These are phyloP conservation scores for Azorinus chamasolen DNA, from an alignment of 2,888 invertebrate genomes.

Conservation along the genomic window DNA sequence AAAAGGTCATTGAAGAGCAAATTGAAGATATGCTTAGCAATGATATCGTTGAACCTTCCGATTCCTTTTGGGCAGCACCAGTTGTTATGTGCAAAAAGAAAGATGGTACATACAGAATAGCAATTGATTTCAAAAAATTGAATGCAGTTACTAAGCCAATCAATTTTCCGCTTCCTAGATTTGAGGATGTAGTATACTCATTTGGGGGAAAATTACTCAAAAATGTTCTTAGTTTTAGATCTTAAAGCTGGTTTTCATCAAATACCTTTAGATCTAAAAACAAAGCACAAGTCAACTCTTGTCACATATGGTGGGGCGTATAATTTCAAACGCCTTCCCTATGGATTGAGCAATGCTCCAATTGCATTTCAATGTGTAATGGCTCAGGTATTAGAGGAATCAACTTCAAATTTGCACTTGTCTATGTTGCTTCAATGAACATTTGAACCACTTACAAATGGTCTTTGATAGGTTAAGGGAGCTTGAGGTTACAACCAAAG, in stretches of 20 bases:
- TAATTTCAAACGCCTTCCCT: slow-evolving; percentile 34
- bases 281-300: slow-evolving; percentile 37
- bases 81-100: slow-evolving; percentile 60
- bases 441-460: slow-evolving; percentile 31
- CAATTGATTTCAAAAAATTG: slow-evolving; percentile 47
- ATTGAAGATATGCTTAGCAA: slow-evolving; percentile 41
- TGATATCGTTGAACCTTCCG: slow-evolving; percentile 42
- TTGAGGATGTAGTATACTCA: slow-evolving; percentile 47
- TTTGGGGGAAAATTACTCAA: slow-evolving; percentile 30
- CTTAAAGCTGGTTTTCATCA: slow-evolving; percentile 37
- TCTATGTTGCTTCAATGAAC: slow-evolving; percentile 58
- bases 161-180: slow-evolving; percentile 49
- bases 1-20: slow-evolving; percentile 35
- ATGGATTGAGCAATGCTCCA: too few relatives aligned
- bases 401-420: slow-evolving; percentile 49
- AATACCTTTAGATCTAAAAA: slow-evolving; percentile 34
- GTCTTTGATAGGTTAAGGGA: slow-evolving; percentile 41
- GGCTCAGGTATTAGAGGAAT: too few relatives aligned
- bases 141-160: slow-evolving; percentile 41
- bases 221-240: too few relatives aligned
- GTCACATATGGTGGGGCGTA: slow-evolving; percentile 33
- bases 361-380: too few relatives aligned
- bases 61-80: slow-evolving; percentile 49
- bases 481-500: slow-evolving; percentile 34
- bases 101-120: too few relatives aligned